Conservation (phyloP, 1,140 invertebrate species). For the Eriocheir sinensis region DNA sequence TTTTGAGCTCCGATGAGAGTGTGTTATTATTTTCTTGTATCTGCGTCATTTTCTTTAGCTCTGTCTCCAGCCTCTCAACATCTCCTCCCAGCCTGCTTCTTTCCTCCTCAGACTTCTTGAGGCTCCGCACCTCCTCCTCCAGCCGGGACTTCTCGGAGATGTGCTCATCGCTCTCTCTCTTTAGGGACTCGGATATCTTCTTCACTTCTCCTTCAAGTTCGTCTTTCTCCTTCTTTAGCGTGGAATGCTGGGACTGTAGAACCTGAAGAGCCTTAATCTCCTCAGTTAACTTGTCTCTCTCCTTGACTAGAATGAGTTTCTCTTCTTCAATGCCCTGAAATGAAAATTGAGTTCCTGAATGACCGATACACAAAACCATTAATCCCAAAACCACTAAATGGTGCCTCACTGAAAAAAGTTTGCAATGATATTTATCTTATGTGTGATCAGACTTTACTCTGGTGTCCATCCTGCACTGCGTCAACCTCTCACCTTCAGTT, state of each 20-base stretch:
- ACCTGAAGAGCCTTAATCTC: constrained; percentile 79
- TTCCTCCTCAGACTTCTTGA: constrained; percentile 69
- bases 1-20: constrained; percentile 47
- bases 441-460: not conserved
- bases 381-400: not conserved
- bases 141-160: constrained; percentile 38
- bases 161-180: not conserved
- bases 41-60: constrained; percentile 66
- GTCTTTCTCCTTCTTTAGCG: constrained; percentile 81
- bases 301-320: constrained; percentile 69
- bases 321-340: constrained; percentile 70
- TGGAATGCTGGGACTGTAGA: constrained; percentile 80
- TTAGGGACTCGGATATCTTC: constrained; percentile 45
- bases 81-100: constrained; percentile 60
- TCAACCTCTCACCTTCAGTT: constrained; percentile 45
- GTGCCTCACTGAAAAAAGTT: not conserved
- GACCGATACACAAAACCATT: not conserved
- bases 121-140: constrained; percentile 77
- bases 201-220: constrained; percentile 69
- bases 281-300: constrained; percentile 65
- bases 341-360: not conserved
- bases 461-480: not conserved
- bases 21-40: constrained; percentile 59
- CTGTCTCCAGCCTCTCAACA: constrained; percentile 67
- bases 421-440: not conserved